Conservation (phyloP, 1,140 invertebrate species). For the Steinernema khuongi region DNA sequence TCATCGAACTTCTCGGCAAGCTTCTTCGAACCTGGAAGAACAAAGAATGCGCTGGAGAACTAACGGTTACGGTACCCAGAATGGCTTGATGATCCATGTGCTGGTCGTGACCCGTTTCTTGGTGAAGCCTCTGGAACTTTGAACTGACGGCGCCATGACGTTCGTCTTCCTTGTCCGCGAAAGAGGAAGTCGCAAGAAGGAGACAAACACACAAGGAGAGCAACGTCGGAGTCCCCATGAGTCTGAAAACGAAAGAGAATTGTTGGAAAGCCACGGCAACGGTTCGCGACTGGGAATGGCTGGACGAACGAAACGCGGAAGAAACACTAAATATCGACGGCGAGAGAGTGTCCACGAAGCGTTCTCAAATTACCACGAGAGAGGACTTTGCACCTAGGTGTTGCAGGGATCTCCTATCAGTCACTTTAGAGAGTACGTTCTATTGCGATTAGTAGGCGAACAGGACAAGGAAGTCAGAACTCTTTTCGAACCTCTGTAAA, state of each 20-base stretch:
- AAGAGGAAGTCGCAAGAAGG: not conserved
- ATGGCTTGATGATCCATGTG: slow-evolving; percentile 45
- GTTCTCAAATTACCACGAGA: no score
- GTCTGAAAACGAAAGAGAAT: not conserved
- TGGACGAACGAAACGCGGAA: not conserved
- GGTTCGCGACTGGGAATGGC: not conserved
- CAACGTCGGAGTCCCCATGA: not conserved
- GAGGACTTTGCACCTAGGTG: no score
- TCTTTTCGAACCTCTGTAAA: no score
- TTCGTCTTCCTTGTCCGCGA: not conserved
- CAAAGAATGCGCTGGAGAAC: slow-evolving; percentile 9
- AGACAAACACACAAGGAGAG: not conserved
- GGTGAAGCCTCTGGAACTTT: not conserved
- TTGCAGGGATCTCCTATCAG: no score
- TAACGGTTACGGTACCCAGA: slow-evolving; percentile 27
- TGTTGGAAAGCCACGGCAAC: not conserved
- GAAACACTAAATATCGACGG: no score
- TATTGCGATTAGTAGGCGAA: no score
- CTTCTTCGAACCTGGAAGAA: slow-evolving; percentile 75
- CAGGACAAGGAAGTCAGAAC: no score
- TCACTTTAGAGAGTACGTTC: no score
- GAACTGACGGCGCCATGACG: not conserved
- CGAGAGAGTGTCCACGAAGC: no score
- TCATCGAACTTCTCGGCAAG: slow-evolving; percentile 87
- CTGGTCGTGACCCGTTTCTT: slow-evolving; percentile 19